Evolutionary conservation across 2,888 invertebrate species (phyloP).

Genomic region (Sycophila texana): DNA sequence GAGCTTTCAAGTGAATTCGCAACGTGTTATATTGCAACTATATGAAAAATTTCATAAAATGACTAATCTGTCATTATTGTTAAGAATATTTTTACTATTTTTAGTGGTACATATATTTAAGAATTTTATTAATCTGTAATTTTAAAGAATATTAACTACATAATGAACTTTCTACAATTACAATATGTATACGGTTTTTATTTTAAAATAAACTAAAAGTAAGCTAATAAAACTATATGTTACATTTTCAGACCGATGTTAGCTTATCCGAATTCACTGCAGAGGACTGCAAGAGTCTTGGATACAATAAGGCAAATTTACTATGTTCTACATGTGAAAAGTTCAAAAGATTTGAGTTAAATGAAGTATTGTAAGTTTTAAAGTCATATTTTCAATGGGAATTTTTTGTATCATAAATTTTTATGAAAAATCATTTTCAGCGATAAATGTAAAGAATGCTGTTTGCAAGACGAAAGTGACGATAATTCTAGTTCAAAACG

Average conservation of each 20-base stretch:
- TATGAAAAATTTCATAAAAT: constrained; percentile 19
- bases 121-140: neutral
- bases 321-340: constrained; percentile 93
- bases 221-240: neutral
- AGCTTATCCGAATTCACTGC: constrained; percentile 79
- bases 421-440: constrained; percentile 69
- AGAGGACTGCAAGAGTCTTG: constrained; percentile 90
- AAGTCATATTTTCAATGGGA: constrained; percentile 26
- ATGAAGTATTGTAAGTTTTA: constrained; percentile 78
- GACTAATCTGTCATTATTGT: constrained; percentile 9
- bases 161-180: neutral
- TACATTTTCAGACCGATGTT: constrained; percentile 56
- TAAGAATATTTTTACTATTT: constrained; percentile 15
- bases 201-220: too few species aligned
- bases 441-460: constrained; percentile 87
- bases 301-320: constrained; percentile 90
- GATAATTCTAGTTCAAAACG: constrained; percentile 81
- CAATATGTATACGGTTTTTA: neutral
- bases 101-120: constrained; percentile 21
- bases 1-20: neutral
- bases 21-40: constrained; percentile 28
- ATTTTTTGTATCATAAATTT: neutral
- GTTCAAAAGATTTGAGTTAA: constrained; percentile 85
- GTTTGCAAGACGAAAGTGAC: constrained; percentile 84
- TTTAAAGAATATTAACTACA: neutral